A percentile compares a stretch with the other conserved stretches of the same genome.
phyloP scores from a whole-genome alignment of 2,888 invertebrate species.

The Caenorhabditis doughertyi region DNA sequence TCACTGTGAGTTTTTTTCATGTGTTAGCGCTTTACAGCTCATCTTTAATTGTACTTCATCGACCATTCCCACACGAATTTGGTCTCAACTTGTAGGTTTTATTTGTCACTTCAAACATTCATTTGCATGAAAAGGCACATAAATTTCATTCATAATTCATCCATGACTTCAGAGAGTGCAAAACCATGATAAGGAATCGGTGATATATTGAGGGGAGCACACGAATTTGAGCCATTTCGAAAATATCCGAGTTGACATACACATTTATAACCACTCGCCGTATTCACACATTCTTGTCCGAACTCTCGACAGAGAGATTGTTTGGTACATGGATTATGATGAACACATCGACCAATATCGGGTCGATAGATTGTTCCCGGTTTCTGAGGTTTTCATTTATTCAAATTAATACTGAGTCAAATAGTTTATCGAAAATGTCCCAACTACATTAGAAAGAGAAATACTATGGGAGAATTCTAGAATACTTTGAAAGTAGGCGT shows the following conservation, averaged over 20 bases:
- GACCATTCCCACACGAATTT: background rate
- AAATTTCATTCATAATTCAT: background rate
- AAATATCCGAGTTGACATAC: constrained; percentile 66
- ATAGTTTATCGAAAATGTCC: background rate
- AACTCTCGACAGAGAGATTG: constrained; percentile 59
- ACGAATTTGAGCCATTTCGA: constrained; percentile 41
- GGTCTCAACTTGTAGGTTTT: constrained; percentile 1
- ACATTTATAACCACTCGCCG: constrained; percentile 58
- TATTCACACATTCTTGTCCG: constrained; percentile 63
- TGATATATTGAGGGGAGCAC: constrained; percentile 12
- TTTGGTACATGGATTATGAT: constrained; percentile 66
- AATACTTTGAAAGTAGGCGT: no score
- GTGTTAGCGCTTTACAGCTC: background rate
- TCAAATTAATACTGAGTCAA: background rate
- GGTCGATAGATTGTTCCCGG: constrained; percentile 64
- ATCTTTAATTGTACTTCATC: background rate
- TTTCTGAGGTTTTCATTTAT: constrained; percentile 12
- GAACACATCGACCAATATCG: constrained; percentile 69
- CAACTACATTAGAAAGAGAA: no score
- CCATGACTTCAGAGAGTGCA: constrained; percentile 10
- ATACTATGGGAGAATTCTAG: no score
- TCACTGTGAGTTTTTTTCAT: background rate
- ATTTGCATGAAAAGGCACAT: background rate
- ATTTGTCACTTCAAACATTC: background rate
- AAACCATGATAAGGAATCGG: constrained; percentile 50